A percentile compares a stretch with the other conserved stretches of the same genome.
Conservation (phyloP, 2,113 vertebrate species). For the Agelaius phoeniceus region DNA sequence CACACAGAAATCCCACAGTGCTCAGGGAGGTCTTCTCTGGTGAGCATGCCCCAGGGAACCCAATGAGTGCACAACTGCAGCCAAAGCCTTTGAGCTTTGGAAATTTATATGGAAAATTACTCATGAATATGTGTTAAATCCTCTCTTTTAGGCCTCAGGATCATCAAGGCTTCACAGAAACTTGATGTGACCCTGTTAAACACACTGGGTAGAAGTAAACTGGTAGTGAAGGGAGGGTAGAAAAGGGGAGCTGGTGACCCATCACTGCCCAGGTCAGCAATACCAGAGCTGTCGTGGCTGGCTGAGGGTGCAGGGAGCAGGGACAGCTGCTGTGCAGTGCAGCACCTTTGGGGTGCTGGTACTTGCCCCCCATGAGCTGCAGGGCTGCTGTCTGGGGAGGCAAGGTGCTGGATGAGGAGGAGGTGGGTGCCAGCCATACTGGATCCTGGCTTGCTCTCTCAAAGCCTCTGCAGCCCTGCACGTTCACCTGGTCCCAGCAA, state of each 20-base stretch:
- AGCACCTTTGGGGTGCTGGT: neutral
- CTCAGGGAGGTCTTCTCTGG: neutral
- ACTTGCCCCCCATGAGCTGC: rapidly evolving
- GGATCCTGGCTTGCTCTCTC: neutral
- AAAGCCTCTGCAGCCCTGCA: neutral
- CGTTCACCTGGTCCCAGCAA: neutral
- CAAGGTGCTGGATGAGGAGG: neutral
- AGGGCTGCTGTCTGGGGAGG: neutral
- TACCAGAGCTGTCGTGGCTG: rapidly evolving
- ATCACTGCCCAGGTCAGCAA: rapidly evolving
- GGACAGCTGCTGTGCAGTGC: neutral
- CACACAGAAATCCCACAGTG: neutral
- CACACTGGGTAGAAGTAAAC: neutral
- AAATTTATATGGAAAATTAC: neutral
- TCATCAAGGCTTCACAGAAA: neutral
- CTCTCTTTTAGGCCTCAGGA: neutral
- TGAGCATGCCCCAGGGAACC: neutral
- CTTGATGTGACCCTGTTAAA: neutral
- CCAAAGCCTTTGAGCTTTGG: neutral
- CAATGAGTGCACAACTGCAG: rapidly evolving
- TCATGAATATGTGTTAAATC: neutral
- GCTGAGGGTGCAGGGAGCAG: neutral
- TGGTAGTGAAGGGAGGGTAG: neutral
- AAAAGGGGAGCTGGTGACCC: neutral
- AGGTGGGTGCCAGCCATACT: neutral